These are phyloP conservation scores for Babyrousa celebensis DNA, from an alignment of 2,797 vertebrate species.

Conservation along the genomic window DNA sequence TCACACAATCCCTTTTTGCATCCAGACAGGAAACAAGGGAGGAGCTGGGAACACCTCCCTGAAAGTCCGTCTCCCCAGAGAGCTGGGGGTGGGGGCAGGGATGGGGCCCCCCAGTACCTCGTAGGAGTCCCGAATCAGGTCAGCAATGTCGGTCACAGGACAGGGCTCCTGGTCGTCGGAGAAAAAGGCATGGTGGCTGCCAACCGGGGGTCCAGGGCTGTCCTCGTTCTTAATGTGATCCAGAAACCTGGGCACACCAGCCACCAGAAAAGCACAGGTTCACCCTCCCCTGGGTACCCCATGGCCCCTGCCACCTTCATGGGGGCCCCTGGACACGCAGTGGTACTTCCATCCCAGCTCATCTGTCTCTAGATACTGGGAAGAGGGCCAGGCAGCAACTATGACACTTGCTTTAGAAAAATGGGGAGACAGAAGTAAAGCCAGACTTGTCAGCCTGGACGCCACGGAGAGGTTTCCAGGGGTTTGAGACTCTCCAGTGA, in stretches of 20 bases:
- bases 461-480: rapidly evolving
- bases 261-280: not conserved
- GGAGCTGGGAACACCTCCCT: not conserved
- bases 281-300: too few species aligned
- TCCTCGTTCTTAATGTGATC: slow-evolving; percentile 95
- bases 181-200: slow-evolving; percentile 91
- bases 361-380: not conserved
- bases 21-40: not conserved
- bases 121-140: slow-evolving; percentile 95
- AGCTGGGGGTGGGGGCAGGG: not conserved
- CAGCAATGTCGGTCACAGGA: slow-evolving; percentile 93
- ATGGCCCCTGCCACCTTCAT: not conserved
- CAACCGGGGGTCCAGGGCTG: slow-evolving; percentile 90
- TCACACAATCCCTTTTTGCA: not conserved
- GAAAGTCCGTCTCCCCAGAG: not conserved
- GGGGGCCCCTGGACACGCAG: rapidly evolving
- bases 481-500: not conserved
- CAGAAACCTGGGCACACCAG: slow-evolving; percentile 93
- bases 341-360: too few species aligned
- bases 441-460: not conserved
- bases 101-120: slow-evolving; percentile 91
- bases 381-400: not conserved
- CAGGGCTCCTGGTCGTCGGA: slow-evolving; percentile 88
- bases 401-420: not conserved
- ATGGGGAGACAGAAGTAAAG: not conserved